These are phyloP conservation scores for Heterotilapia buettikoferi DNA, from an alignment of 2,113 vertebrate genomes.

Conservation along the genomic window DNA sequence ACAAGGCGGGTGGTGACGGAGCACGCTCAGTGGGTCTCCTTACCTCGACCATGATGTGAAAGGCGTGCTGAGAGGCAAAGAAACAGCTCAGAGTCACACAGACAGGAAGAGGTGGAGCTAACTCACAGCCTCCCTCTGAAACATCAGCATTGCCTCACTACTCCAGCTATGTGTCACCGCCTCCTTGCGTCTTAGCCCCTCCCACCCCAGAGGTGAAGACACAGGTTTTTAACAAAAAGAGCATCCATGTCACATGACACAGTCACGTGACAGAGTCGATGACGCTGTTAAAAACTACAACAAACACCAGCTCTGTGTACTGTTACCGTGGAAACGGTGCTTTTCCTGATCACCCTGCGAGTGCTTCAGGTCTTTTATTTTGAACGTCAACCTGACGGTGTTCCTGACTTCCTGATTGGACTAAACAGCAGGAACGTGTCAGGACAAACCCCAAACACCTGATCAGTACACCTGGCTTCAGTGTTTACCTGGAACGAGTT, in stretches of 20 bases:
- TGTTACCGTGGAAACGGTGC: neutral
- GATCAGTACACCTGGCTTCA: neutral
- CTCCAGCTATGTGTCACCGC: neutral
- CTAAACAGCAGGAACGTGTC: neutral
- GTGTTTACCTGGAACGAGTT: neutral
- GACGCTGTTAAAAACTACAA: neutral
- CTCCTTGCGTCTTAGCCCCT: neutral
- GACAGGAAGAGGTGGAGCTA: neutral
- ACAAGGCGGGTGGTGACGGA: neutral
- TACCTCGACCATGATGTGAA: slow-evolving; percentile 99
- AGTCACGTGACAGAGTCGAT: neutral
- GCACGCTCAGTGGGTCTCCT: slow-evolving; percentile 52
- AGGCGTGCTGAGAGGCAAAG: slow-evolving; percentile 87
- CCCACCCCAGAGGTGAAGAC: neutral
- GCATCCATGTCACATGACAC: neutral
- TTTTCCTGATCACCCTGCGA: neutral
- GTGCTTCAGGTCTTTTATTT: neutral
- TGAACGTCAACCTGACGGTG: neutral
- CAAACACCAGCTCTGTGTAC: neutral
- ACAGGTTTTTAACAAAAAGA: neutral
- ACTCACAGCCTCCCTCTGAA: neutral
- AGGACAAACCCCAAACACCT: neutral
- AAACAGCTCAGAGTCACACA: slow-evolving; percentile 32
- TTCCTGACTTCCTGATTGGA: neutral
- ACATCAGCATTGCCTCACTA: neutral